Evolutionary conservation across 2,797 vertebrate genomes (phyloP).

Genomic region (Masticophis lateralis): DNA sequence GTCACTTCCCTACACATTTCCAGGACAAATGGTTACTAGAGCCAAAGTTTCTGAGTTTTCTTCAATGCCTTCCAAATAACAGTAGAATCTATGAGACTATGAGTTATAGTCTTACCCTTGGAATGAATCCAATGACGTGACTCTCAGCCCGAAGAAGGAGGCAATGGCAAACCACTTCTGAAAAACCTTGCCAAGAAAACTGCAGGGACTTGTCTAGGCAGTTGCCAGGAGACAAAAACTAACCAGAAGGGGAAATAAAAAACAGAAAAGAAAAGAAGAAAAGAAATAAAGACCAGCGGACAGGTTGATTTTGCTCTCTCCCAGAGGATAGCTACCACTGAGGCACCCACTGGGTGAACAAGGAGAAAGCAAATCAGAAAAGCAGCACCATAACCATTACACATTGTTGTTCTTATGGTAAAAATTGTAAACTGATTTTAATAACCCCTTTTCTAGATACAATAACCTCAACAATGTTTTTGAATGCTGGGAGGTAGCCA

Average conservation of each 20-base stretch:
- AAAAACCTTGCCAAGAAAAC: neutral
- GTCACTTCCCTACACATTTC: neutral
- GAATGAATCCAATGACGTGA: neutral
- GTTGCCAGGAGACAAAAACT: neutral
- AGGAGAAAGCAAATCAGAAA: neutral
- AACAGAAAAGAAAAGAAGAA: neutral
- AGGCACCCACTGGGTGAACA: neutral
- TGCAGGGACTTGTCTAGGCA: neutral
- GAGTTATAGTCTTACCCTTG: neutral
- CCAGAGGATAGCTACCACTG: neutral
- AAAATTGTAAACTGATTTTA: constrained; percentile 37
- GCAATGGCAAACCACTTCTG: neutral
- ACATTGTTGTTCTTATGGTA: constrained; percentile 7
- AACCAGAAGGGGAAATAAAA: neutral
- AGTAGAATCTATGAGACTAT: neutral
- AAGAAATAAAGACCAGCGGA: neutral
- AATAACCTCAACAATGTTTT: constrained; percentile 4
- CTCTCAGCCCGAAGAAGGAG: neutral
- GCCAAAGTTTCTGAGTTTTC: neutral
- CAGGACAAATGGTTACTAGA: neutral
- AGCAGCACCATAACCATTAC: neutral
- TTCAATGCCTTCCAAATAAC: neutral
- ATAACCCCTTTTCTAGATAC: constrained; percentile 24
- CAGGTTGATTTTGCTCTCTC: neutral
- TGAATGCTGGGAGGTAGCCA: neutral